Conservation (phyloP, 1,140 invertebrate genomes). For the Drosophila bocki region DNA sequence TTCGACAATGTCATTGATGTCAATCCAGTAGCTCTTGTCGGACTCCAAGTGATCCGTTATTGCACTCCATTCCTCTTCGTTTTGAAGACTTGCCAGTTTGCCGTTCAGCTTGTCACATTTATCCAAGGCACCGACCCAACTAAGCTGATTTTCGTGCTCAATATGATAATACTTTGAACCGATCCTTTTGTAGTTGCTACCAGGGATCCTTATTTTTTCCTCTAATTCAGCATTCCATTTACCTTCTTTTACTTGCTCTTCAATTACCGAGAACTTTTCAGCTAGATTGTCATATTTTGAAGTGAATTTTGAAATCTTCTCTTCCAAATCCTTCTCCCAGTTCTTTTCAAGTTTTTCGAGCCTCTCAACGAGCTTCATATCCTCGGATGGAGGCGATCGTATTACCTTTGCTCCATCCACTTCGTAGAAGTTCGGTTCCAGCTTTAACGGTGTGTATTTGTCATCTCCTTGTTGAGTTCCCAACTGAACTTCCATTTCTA, state of each 20-base stretch:
- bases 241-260: not conserved
- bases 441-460: not conserved
- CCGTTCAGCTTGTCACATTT: accelerated
- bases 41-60: not conserved
- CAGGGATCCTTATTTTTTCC: not conserved
- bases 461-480: not conserved
- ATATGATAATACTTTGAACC: not conserved
- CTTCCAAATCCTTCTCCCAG: not conserved
- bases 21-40: constrained; percentile 2
- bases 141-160: not conserved
- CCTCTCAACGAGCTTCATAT: not conserved
- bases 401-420: not conserved
- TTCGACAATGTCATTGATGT: not conserved
- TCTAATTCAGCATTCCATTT: not conserved
- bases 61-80: not conserved
- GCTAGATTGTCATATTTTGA: not conserved
- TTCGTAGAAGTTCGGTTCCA: not conserved
- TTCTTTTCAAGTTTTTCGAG: not conserved
- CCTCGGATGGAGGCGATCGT: too few species aligned
- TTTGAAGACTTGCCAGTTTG: not conserved
- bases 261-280: not conserved
- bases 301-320: not conserved
- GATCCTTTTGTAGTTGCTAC: not conserved
- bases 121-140: accelerated
- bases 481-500: not conserved